phyloP scores from a whole-genome alignment of 2,113 vertebrate species.

The Sinocyclocheilus anophthalmus region DNA sequence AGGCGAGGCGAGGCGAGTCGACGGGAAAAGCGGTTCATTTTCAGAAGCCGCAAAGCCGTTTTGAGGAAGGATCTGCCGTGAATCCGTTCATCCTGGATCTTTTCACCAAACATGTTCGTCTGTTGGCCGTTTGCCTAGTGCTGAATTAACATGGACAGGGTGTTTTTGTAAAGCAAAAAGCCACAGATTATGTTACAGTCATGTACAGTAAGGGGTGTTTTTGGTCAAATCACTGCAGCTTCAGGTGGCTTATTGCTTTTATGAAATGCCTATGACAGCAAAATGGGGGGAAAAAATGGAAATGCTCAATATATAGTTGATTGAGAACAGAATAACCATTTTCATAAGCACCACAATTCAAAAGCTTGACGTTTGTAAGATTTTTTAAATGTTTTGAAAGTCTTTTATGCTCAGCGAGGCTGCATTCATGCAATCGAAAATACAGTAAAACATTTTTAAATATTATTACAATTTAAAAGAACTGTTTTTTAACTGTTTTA shows the following conservation, averaged over 20 bases:
- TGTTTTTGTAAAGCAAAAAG: not conserved
- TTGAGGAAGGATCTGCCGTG: not conserved
- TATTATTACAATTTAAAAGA: no score
- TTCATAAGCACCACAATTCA: not conserved
- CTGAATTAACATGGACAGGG: conserved; percentile 17
- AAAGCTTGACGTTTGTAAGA: not conserved
- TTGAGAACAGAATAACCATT: no score
- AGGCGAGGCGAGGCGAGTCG: conserved; percentile 66
- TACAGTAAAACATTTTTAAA: no score
- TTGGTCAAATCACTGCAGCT: not conserved
- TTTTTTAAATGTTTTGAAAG: no score
- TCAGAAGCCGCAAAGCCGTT: conserved; percentile 11
- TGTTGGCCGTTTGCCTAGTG: conserved; percentile 35
- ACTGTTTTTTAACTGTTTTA: no score
- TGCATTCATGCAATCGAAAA: not conserved
- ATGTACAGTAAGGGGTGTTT: not conserved
- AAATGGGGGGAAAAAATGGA: not conserved
- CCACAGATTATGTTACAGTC: not conserved
- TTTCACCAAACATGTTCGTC: conserved; percentile 33
- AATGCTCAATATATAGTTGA: not conserved
- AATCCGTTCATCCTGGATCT: not conserved
- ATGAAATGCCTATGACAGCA: not conserved
- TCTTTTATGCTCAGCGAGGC: not conserved
- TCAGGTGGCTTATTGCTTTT: not conserved
- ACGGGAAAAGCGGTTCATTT: conserved; percentile 58